Base-by-base conservation (phyloP, 2,113 vertebrate species). In the Dermatemys mawii region DNA sequence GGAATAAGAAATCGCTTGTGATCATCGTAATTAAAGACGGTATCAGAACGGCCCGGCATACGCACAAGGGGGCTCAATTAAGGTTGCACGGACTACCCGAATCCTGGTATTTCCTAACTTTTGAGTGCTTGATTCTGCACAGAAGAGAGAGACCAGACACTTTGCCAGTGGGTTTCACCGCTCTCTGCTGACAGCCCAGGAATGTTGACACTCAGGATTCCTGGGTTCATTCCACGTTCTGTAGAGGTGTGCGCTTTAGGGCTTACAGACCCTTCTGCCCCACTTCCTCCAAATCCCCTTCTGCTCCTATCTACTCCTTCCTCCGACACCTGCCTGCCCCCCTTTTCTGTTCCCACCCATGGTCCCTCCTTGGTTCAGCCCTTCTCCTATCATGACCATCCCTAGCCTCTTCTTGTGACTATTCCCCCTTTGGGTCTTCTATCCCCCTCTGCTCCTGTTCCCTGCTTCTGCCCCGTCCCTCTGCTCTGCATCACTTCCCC, bases 271-370 rank as follows among this genome's bases (percentile, higher is more conserved):
- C 41, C 70, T 27, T 41, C 70, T 75, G 41, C 14, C 41, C 70
- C 24, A 75, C 44, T 44, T 44, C 41, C 41, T 24, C 70, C n/a
- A 67, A 75, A 9, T 24, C 12, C 11, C 41, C n/a, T 38, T 51
- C 51, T 11, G 2, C 29, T 49, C 9, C 4, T 0, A 5, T n/a
- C 46, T 32, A 1, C n/a, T 21, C 41, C 50, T 32, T 35, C 32
- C 67, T 26, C 13, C 8, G 19, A 38, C 63, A 38, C n/a, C n/a
- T 70, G 63, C n/a, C 35, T 21, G 4, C 35, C n/a, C 8, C 57
- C n/a, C 4, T 9, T 38, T 70, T 38, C 38, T 24, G 11, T 17
- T 21, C 14, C 63, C 67, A 41, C 14, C 63, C 38, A 8, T 10
- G 46, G 27, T 51, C 35, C 22, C 22, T 14, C n/a, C 79, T 67